Evolutionary conservation across 2,888 invertebrate genomes (phyloP), one percentile per base, ranked within the genome.

Genomic region (Trissolcus brochymenae): DNA sequence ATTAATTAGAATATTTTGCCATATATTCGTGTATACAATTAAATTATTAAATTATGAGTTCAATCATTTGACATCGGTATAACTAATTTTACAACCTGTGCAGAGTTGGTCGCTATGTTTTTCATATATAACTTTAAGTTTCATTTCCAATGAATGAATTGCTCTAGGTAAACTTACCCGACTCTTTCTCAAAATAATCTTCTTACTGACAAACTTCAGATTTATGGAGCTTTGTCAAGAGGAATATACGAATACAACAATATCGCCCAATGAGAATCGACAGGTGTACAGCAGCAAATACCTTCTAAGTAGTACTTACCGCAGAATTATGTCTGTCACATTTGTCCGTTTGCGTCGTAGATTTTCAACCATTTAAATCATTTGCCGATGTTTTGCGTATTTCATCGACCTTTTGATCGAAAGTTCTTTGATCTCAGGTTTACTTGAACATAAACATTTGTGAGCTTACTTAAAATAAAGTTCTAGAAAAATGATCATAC

Each of bases 271-370:
- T 83, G 86, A 82, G 84, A 87, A 87, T 86, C 84, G 87, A 84
- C 87, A 86, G 87, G 85, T 87, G 87, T 70, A 57, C 60, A 65
- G 59, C 60, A 62, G 73, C 70, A 76, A 74, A 78, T 72, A 75
- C 78, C 81, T 80, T 78, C 80, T 82, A 84, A 87, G 83, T 84
- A 86, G 83, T 83, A 84, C 86, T 87, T 84, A 83, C 81, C 74
- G 79, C 78, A 83, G 86, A 86, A 87, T 87, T 87, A 87, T 84
- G 84, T 85, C 84, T 85, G 83, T 85, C 87, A 85, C 86, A 86
- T 86, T 84, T 84, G 83, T 84, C 83, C 83, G 84, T 85, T 85
- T 85, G 83, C 84, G 81, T 82, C 84, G 84, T 84, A 85, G 83
- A 85, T 85, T 85, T 68, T 68, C 49, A 54, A 70, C 49, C 65